These are phyloP conservation scores for Scaptomyza reducta DNA, from an alignment of 2,888 invertebrate genomes.

Conservation along the genomic window DNA sequence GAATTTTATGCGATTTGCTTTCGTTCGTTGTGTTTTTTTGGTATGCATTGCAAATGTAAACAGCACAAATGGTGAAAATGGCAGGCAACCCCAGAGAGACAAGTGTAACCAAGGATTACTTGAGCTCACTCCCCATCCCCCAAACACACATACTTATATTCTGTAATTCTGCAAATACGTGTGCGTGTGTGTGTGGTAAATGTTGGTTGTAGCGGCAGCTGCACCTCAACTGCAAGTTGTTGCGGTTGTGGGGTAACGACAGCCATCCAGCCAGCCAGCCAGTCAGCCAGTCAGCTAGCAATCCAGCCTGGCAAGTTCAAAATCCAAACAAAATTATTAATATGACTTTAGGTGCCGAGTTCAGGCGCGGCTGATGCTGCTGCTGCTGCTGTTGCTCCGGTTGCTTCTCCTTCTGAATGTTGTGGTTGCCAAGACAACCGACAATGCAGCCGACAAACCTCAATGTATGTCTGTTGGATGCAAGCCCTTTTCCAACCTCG, in stretches of 20 bases:
- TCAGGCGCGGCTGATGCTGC: slow-evolving; percentile 36
- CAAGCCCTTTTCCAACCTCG: slow-evolving; percentile 23
- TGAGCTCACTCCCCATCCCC: background rate
- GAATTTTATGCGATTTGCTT: slow-evolving; percentile 46
- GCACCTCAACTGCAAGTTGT: slow-evolving; percentile 51
- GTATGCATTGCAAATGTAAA: slow-evolving; percentile 65
- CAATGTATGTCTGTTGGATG: slow-evolving; percentile 50
- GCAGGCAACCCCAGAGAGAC: slow-evolving; percentile 23
- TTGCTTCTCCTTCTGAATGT: background rate
- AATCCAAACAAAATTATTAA: slow-evolving; percentile 73
- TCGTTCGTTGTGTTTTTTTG: slow-evolving; percentile 7
- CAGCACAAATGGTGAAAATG: slow-evolving; percentile 29
- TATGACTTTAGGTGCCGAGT: slow-evolving; percentile 70
- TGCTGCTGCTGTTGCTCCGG: slow-evolving; percentile 13
- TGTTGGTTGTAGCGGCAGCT: slow-evolving; percentile 31
- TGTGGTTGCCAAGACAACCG: slow-evolving; percentile 64
- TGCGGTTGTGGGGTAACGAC: slow-evolving; percentile 47
- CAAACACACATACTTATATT: slow-evolving; percentile 4
- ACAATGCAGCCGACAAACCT: slow-evolving; percentile 46
- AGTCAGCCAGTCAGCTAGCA: background rate
- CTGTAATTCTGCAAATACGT: background rate
- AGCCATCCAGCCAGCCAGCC: background rate
- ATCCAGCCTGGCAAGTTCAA: slow-evolving; percentile 43
- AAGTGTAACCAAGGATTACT: slow-evolving; percentile 34
- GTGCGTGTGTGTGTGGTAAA: slow-evolving; percentile 13